A percentile compares a stretch with the other conserved stretches of the same genome.
Evolutionary conservation across 1,140 invertebrate species (phyloP).

Genomic region (Lordiphosa collinella): DNA sequence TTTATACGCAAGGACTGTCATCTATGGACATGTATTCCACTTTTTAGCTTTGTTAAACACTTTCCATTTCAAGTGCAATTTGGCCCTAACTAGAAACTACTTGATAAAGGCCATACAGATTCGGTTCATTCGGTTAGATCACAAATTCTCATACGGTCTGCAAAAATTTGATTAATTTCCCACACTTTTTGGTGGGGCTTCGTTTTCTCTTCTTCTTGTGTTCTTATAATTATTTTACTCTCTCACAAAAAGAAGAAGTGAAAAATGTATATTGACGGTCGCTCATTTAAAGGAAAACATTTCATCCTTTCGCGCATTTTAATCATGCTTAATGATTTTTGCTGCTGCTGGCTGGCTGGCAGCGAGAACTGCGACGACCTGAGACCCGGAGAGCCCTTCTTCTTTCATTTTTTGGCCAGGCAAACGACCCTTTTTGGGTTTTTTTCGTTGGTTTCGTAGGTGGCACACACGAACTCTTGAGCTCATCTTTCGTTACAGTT

Average conservation of each 20-base stretch:
- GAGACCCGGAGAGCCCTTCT: conserved; percentile 2
- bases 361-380: neutral
- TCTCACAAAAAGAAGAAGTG: conserved; percentile 4
- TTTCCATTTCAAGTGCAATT: too few relatives aligned
- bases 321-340: conserved; percentile 62
- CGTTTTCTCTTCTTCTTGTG: too few relatives aligned
- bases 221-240: conserved; percentile 17
- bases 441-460: conserved; percentile 37
- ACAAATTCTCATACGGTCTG: conserved; percentile 5
- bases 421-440: conserved; percentile 21
- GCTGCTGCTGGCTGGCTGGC: conserved; percentile 14
- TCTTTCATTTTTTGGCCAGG: conserved; percentile 9
- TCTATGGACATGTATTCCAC: too few relatives aligned
- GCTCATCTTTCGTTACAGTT: conserved; percentile 65
- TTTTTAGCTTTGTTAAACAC: too few relatives aligned
- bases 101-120: too few relatives aligned
- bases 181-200: too few relatives aligned
- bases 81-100: too few relatives aligned
- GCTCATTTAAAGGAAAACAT: conserved; percentile 24
- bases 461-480: conserved; percentile 26
- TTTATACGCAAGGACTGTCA: too few relatives aligned
- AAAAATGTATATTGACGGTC: conserved; percentile 17
- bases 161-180: too few relatives aligned
- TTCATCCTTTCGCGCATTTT: conserved; percentile 60
- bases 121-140: too few relatives aligned